These are phyloP conservation scores for Epinephelus lanceolatus DNA, from an alignment of 2,113 vertebrate species.

Conservation along the genomic window DNA sequence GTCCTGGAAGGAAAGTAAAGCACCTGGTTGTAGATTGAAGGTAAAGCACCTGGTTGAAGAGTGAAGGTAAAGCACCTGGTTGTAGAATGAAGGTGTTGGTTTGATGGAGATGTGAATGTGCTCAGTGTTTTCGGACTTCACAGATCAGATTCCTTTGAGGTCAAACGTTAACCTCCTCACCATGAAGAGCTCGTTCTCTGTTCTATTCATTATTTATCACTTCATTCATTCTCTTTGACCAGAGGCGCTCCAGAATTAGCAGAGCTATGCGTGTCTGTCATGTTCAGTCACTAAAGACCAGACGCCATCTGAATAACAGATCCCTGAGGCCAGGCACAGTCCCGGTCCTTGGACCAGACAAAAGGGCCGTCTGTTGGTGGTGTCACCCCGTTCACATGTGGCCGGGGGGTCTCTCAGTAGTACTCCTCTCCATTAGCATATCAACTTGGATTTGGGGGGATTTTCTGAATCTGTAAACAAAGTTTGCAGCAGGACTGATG, in stretches of 20 bases:
- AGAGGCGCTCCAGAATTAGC: slow-evolving; percentile 68
- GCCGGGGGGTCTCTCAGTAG: slow-evolving; percentile 34
- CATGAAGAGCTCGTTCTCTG: slow-evolving; percentile 33
- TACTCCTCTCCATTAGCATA: slow-evolving; percentile 69
- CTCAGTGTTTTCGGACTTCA: not conserved
- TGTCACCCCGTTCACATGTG: slow-evolving; percentile 35
- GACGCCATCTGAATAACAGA: slow-evolving; percentile 71
- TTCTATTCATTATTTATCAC: slow-evolving; percentile 46
- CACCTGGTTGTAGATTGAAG: too few species aligned
- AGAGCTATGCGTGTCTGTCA: slow-evolving; percentile 64
- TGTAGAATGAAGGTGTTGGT: too few species aligned
- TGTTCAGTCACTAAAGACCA: slow-evolving; percentile 73
- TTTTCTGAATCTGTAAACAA: slow-evolving; percentile 65
- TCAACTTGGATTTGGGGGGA: slow-evolving; percentile 50
- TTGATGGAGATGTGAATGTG: not conserved
- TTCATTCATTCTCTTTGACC: slow-evolving; percentile 60
- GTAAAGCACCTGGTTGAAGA: not conserved
- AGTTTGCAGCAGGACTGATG: slow-evolving; percentile 53
- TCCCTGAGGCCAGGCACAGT: slow-evolving; percentile 69
- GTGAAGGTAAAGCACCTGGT: too few species aligned
- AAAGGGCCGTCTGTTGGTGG: slow-evolving; percentile 61
- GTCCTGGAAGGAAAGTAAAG: too few species aligned
- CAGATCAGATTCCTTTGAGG: slow-evolving; percentile 27
- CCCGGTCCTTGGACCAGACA: slow-evolving; percentile 56
- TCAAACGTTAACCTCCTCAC: slow-evolving; percentile 28